Conservation (phyloP, 2,888 invertebrate species). For the Dicyrtomina minuta region DNA sequence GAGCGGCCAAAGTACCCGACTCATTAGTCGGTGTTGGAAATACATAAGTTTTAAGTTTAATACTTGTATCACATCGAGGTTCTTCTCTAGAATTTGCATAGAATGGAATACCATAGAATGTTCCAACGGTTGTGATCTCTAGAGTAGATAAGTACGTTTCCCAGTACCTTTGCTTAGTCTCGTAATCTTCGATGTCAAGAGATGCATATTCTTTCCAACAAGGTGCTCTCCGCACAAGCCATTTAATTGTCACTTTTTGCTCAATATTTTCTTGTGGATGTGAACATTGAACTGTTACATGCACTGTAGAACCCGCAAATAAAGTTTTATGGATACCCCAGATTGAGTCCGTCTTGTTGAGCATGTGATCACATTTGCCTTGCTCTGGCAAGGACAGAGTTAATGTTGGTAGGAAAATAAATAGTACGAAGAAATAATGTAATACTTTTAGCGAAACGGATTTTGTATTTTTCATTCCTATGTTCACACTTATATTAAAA, state of each 20-base stretch:
- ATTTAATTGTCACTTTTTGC: constrained; percentile 59
- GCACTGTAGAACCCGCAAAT: constrained; percentile 70
- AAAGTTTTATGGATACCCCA: constrained; percentile 63
- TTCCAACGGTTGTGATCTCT: background rate
- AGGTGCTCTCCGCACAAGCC: constrained; percentile 62
- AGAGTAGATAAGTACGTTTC: constrained; percentile 39
- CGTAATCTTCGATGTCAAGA: constrained; percentile 41
- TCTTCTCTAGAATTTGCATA: constrained; percentile 21
- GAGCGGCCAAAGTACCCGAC: too few species aligned
- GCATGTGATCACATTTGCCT: constrained; percentile 68
- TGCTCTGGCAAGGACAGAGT: constrained; percentile 47
- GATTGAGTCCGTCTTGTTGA: constrained; percentile 57
- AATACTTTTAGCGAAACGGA: too few species aligned
- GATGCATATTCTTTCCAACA: constrained; percentile 61
- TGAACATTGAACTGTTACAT: constrained; percentile 59
- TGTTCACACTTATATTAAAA: too few species aligned
- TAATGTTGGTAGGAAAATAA: constrained; percentile 2
- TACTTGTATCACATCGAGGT: constrained; percentile 46
- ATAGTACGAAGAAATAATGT: too few species aligned
- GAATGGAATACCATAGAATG: background rate
- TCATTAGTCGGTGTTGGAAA: too few species aligned
- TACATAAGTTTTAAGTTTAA: constrained; percentile 37
- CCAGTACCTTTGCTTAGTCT: constrained; percentile 42
- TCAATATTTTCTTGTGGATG: constrained; percentile 43
- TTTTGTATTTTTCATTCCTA: too few species aligned